Evolutionary conservation across 2,888 invertebrate genomes (phyloP).

Genomic region (Tetragonisca angustula): DNA sequence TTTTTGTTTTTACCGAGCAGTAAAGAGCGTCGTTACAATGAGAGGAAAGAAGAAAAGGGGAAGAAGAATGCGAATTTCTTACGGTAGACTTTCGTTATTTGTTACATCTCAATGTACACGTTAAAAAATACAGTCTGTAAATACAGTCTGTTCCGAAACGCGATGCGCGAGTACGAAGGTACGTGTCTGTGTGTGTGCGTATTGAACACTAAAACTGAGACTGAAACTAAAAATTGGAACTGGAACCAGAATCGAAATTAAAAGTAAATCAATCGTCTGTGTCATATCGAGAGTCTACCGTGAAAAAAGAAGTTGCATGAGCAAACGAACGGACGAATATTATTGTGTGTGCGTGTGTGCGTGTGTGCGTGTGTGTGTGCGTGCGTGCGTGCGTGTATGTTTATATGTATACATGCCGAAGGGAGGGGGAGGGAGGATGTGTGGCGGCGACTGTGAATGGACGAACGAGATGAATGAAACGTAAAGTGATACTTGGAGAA

Average conservation of each 20-base stretch:
- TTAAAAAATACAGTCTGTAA: background rate
- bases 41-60: slow-evolving; percentile 13
- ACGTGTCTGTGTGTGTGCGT: too few species aligned
- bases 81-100: slow-evolving; percentile 10
- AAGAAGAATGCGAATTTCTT: slow-evolving; percentile 1
- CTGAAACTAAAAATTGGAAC: background rate
- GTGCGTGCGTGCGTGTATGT: too few species aligned
- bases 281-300: slow-evolving; percentile 18
- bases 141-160: background rate
- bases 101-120: background rate
- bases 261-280: background rate
- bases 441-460: background rate
- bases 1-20: background rate
- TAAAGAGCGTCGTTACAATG: background rate
- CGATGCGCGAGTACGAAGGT: background rate
- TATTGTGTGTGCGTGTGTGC: too few species aligned
- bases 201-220: background rate
- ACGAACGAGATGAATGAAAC: background rate
- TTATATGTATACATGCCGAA: background rate
- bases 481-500: background rate
- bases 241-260: background rate
- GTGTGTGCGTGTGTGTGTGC: too few species aligned
- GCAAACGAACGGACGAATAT: background rate
- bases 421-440: background rate
- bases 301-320: background rate